These are phyloP conservation scores for Stratiolaelaps scimitus DNA, from an alignment of 1,140 invertebrate genomes.

Conservation along the genomic window DNA sequence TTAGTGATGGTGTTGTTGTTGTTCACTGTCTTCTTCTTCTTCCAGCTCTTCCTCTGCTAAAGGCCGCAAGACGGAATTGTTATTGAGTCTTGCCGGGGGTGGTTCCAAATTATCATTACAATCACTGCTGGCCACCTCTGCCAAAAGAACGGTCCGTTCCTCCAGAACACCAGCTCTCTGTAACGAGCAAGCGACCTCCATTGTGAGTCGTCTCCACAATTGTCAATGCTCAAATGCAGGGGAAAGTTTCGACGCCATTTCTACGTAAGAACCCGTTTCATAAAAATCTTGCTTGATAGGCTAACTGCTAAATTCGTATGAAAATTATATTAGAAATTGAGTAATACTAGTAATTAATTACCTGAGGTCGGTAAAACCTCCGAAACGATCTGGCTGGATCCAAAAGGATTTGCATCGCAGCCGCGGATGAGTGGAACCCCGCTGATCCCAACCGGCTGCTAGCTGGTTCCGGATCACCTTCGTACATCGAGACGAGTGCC, in stretches of 20 bases:
- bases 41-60: background rate
- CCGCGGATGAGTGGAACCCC: background rate
- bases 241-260: background rate
- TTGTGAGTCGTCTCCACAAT: background rate
- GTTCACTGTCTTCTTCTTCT: no score
- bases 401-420: conserved; percentile 17
- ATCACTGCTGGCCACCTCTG: background rate
- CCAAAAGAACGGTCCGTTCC: conserved; percentile 15
- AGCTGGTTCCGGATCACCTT: background rate
- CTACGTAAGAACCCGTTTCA: background rate
- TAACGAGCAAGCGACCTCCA: background rate
- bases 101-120: background rate
- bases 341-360: background rate
- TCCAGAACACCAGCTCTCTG: background rate
- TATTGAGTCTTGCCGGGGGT: conserved; percentile 6
- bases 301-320: background rate
- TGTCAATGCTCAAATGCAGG: background rate
- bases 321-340: no score
- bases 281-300: background rate
- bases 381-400: conserved; percentile 19
- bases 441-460: no score
- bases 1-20: no score
- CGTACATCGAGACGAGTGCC: background rate
- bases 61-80: background rate
- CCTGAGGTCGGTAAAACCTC: conserved; percentile 15